Evolutionary conservation across 2,888 invertebrate species (phyloP).

Genomic region (Nesidiocoris tenuis): DNA sequence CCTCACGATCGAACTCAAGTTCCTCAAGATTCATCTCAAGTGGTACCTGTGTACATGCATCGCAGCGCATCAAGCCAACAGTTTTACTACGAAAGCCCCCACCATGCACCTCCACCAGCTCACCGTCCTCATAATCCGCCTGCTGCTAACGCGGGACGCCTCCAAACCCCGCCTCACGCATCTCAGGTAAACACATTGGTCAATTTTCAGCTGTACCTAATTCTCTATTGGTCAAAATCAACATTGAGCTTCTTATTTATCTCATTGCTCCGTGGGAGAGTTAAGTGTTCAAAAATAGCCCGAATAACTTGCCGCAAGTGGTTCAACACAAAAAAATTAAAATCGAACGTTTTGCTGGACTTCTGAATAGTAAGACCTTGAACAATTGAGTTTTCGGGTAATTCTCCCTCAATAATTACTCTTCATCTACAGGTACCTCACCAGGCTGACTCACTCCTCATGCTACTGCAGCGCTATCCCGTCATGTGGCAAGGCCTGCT

Average conservation of each 20-base stretch:
- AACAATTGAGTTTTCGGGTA: too few species aligned
- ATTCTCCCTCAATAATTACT: too few species aligned
- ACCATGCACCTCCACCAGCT: conserved; percentile 54
- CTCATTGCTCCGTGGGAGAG: too few species aligned
- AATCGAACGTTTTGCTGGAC: too few species aligned
- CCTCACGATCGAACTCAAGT: conserved; percentile 62
- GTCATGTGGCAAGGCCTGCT: conserved; percentile 97
- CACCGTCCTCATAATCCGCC: conserved; percentile 55
- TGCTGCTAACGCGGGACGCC: conserved; percentile 55
- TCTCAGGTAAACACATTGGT: conserved; percentile 63
- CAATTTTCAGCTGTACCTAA: too few species aligned
- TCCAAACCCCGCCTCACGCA: conserved; percentile 69
- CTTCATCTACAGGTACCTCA: conserved; percentile 63
- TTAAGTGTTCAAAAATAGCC: too few species aligned
- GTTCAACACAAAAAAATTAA: too few species aligned
- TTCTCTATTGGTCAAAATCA: too few species aligned
- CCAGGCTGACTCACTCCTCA: conserved; percentile 78
- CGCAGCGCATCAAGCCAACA: conserved; percentile 49
- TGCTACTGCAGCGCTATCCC: conserved; percentile 85
- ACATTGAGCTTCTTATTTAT: too few species aligned
- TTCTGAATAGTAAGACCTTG: too few species aligned
- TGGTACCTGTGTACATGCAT: conserved; percentile 63
- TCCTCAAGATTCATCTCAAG: conserved; percentile 68
- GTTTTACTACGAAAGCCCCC: conserved; percentile 54
- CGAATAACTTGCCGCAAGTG: too few species aligned